These are phyloP conservation scores for Acipenser oxyrinchus DNA, from an alignment of 2,797 vertebrate species.

Conservation along the genomic window DNA sequence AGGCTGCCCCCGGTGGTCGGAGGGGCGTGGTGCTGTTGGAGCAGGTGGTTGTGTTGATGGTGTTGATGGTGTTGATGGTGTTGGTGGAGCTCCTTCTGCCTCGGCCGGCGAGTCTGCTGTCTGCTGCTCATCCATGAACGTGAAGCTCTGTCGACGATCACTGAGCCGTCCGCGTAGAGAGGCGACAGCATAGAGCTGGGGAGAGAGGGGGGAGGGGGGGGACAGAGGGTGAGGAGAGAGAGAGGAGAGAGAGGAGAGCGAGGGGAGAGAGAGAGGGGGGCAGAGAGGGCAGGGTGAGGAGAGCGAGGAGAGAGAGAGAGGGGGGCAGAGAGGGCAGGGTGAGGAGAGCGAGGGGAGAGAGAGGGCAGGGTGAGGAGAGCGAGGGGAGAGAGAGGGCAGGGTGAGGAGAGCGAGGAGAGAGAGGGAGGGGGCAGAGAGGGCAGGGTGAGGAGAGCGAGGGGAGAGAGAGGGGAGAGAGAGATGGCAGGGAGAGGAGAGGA, in stretches of 20 bases:
- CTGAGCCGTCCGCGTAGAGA: neutral
- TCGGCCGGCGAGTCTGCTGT: neutral
- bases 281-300: neutral
- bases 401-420: no score
- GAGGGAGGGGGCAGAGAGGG: neutral
- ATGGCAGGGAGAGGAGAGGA: neutral
- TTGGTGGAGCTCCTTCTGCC: neutral
- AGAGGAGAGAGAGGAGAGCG: neutral
- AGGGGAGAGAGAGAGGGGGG: no score
- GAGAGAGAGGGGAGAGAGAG: neutral
- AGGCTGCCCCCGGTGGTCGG: neutral
- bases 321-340: neutral
- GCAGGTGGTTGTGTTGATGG: no score
- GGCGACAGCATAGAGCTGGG: neutral
- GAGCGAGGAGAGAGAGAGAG: neutral
- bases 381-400: no score
- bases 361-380: no score
- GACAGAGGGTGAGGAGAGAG: no score
- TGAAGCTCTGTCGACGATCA: neutral
- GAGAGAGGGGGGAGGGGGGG: neutral
- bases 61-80: slow-evolving; percentile 40
- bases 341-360: neutral
- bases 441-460: no score
- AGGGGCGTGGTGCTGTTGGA: neutral
- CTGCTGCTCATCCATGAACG: neutral